These are phyloP conservation scores for Habropoda laboriosa DNA, from an alignment of 1,140 invertebrate genomes.

Conservation along the genomic window DNA sequence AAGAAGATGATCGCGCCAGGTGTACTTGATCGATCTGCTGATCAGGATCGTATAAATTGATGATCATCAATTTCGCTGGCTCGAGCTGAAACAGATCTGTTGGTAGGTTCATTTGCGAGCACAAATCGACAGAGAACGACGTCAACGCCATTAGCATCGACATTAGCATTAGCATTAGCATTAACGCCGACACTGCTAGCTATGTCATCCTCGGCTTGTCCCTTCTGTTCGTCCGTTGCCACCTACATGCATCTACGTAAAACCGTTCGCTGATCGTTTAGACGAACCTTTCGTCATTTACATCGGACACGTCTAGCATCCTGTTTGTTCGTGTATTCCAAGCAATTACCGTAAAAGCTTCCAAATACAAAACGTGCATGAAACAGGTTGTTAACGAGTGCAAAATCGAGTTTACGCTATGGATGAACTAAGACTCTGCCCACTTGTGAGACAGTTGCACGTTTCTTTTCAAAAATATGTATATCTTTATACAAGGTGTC, in stretches of 20 bases:
- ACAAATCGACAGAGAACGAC: conserved; percentile 59
- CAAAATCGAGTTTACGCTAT: too few species aligned
- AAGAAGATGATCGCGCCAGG: background rate
- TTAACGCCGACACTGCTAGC: conserved; percentile 66
- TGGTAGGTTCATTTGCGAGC: conserved; percentile 58
- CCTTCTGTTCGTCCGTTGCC: conserved; percentile 25
- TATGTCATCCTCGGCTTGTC: conserved; percentile 55
- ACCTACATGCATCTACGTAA: conserved; percentile 47
- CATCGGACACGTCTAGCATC: conserved; percentile 23
- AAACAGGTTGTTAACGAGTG: too few species aligned
- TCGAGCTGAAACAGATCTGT: conserved; percentile 49
- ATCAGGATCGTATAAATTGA: conserved; percentile 68
- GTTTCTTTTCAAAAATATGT: too few species aligned
- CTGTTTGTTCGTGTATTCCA: background rate
- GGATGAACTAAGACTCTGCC: too few species aligned
- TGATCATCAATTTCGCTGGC: conserved; percentile 71
- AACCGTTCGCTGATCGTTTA: conserved; percentile 32
- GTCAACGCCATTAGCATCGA: conserved; percentile 70
- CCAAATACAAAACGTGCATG: background rate
- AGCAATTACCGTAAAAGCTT: background rate
- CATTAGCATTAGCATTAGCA: conserved; percentile 76
- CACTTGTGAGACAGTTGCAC: too few species aligned
- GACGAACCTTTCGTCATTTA: conserved; percentile 29
- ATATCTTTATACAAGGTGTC: too few species aligned
- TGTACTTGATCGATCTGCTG: conserved; percentile 56